Evolutionary conservation across 1,140 invertebrate species (phyloP).

Genomic region (Xylocopa sonorina): DNA sequence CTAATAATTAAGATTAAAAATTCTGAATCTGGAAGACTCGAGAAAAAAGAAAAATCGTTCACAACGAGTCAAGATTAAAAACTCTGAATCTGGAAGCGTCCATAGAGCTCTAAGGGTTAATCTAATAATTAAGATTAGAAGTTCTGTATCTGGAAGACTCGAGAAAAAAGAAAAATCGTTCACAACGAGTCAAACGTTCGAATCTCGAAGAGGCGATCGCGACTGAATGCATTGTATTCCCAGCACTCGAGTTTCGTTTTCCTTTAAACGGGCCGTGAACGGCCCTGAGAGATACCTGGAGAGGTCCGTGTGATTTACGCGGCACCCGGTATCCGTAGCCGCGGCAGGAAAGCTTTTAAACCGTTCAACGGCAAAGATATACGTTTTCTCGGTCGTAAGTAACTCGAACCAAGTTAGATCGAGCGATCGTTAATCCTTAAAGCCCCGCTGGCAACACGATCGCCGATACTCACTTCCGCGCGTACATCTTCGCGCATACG

Average conservation of each 20-base stretch:
- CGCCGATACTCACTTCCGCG: conserved; percentile 35
- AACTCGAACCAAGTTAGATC: conserved; percentile 26
- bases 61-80: neutral
- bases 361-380: conserved; percentile 24
- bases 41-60: neutral
- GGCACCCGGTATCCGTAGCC: neutral
- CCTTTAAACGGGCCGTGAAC: neutral
- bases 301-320: conserved; percentile 5
- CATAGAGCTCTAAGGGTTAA: too few species aligned
- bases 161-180: neutral
- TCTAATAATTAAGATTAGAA: neutral
- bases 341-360: conserved; percentile 56
- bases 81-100: too few species aligned
- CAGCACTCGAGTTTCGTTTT: neutral
- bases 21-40: neutral
- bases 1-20: neutral
- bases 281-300: neutral
- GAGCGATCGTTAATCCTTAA: conserved; percentile 51
- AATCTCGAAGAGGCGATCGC: neutral
- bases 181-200: neutral
- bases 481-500: too few species aligned
- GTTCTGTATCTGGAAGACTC: neutral
- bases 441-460: conserved; percentile 9
- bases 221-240: neutral
- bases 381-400: conserved; percentile 27